These are phyloP conservation scores for Pristionchus arcanus DNA, from an alignment of 2,888 invertebrate species.

Conservation along the genomic window DNA sequence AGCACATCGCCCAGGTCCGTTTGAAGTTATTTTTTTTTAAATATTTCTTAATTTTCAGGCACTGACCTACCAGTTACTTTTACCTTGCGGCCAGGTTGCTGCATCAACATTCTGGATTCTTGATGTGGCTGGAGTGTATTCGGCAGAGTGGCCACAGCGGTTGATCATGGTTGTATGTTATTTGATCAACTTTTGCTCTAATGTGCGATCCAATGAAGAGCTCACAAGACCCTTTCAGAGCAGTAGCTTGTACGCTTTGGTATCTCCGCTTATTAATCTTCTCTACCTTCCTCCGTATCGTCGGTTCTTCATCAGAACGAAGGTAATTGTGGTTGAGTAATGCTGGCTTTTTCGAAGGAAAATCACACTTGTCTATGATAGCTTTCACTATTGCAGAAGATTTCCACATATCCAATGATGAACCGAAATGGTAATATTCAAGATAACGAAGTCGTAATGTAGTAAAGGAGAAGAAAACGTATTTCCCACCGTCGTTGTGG, in stretches of 20 bases:
- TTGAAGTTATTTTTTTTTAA: neutral
- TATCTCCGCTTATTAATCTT: neutral
- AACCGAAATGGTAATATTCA: no score
- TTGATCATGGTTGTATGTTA: neutral
- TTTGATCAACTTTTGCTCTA: no score
- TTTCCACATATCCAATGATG: no score
- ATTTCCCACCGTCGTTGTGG: no score
- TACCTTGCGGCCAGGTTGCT: neutral
- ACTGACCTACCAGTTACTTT: neutral
- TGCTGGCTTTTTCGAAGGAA: no score
- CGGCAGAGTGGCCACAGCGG: conserved; percentile 8
- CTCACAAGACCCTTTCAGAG: neutral
- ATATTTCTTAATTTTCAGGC: neutral
- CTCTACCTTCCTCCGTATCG: neutral
- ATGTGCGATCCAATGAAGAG: neutral
- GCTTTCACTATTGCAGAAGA: no score
- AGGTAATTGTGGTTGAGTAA: neutral
- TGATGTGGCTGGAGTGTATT: neutral
- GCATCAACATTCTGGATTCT: neutral
- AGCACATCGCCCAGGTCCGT: neutral
- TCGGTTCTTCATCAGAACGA: neutral
- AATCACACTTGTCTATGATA: no score
- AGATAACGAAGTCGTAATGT: no score
- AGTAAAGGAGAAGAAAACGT: no score
- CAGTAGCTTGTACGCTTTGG: neutral